phyloP scores from a whole-genome alignment of 2,797 vertebrate species.

The Morelia viridis region DNA sequence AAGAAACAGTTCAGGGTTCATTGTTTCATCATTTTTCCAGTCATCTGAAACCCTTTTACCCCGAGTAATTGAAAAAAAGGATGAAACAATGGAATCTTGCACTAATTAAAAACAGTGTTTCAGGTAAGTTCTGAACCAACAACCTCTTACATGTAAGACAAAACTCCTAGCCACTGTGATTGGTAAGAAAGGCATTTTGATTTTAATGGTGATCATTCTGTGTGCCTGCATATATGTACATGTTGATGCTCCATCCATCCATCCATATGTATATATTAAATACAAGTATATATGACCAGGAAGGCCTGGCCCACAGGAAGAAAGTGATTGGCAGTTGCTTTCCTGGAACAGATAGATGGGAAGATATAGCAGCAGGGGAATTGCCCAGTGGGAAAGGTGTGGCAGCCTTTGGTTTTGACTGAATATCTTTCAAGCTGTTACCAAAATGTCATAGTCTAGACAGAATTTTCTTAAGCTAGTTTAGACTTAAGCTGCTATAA shows the following conservation, averaged over 20 bases:
- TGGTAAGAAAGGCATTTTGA: not conserved
- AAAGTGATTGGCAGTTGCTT: not conserved
- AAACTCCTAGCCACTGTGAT: not conserved
- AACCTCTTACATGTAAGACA: not conserved
- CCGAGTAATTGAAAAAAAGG: not conserved
- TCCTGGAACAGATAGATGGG: not conserved
- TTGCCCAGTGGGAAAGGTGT: not conserved
- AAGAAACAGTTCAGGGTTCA: not conserved
- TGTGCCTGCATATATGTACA: not conserved
- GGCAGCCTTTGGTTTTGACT: not conserved
- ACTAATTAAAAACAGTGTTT: not conserved
- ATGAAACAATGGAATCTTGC: not conserved
- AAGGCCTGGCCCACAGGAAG: not conserved
- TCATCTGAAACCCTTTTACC: not conserved
- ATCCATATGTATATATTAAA: not conserved
- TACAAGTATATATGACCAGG: not conserved
- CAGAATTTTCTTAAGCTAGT: not conserved
- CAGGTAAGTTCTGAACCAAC: not conserved
- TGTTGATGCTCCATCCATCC: not conserved
- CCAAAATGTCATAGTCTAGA: not conserved
- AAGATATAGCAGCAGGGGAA: not conserved
- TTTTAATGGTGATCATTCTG: not conserved
- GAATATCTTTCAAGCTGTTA: not conserved
- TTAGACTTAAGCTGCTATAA: not conserved
- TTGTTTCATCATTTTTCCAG: not conserved